Evolutionary conservation across 2,888 invertebrate species (phyloP), one percentile per base, ranked within the genome.

Genomic region (Imbricaverruca yamaguchii): DNA sequence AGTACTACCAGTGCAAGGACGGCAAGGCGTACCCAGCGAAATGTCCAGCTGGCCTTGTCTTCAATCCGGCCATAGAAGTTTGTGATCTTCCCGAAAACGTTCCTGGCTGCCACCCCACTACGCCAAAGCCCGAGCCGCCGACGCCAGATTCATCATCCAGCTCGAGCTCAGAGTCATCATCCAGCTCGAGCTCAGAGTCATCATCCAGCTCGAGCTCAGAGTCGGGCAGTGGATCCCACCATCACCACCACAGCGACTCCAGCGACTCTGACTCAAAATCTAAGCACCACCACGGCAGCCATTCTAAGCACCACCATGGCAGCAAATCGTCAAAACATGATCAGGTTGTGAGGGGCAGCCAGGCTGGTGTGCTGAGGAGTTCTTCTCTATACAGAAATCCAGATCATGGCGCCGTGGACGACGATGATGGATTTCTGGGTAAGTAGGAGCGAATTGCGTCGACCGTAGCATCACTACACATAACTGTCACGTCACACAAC

Each of bases 1-100:
- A 74, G 55, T 74, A 23, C 21, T 74, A 74, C 53, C 74, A 74
- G 74, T 74, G 74, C 74, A 74, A 74, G 55, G 55, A 74, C 55
- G 74, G 74, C 53, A 74, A 74, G 74, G 74, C 74, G 1, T 74
- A 74, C 74, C 74, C 74, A 2, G 55, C 13, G 7, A 21, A 6
- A 53, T 74, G 74, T 11, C 74, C 74, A 3, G 55, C 15, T 9
- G 74, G 74, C 21, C 74, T 74, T 3, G 74, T 74, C 74, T 74
- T 55, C 74, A 74, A 74, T 55, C 74, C 74, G 3, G 9, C 8
- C 1, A 7, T 39, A 6, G 74, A 74, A 55, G 21, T 55, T 9
- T 74, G 74, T 21, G 74, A 55, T 21, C 55, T 13, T 1, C 21
- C 74, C 10, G 74, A 53, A 21, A 21, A 74, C 15, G 74, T 74